A percentile compares a stretch with the other conserved stretches of the same genome.
Conservation (phyloP, 2,797 vertebrate genomes). For the Luscinia luscinia region DNA sequence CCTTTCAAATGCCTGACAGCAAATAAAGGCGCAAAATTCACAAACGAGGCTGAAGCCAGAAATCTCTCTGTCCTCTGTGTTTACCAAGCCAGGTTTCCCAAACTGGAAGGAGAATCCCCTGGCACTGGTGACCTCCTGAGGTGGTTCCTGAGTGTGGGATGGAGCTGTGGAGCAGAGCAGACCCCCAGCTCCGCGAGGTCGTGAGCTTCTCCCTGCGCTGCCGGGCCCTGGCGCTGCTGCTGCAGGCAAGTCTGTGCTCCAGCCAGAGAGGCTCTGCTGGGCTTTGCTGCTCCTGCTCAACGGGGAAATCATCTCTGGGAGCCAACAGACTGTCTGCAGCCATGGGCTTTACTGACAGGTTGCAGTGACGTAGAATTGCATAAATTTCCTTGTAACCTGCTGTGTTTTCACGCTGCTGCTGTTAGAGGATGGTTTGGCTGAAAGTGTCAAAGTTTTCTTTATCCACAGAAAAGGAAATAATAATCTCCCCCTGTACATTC, state of each 20-base stretch:
- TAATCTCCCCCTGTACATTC: not conserved
- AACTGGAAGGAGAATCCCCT: not conserved
- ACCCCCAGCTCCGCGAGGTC: constrained; percentile 77
- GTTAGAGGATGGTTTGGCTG: not conserved
- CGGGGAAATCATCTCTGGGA: not conserved
- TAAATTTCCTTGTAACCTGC: not conserved
- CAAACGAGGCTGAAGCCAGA: not conserved
- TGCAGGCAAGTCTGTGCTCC: constrained; percentile 84
- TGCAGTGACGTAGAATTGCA: not conserved
- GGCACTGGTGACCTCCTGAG: not conserved
- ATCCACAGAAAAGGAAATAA: not conserved
- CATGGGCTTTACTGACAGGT: not conserved
- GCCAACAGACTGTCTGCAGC: not conserved
- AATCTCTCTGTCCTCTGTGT: not conserved
- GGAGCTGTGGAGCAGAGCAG: constrained; percentile 22
- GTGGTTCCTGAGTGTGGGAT: not conserved
- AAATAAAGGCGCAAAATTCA: not conserved
- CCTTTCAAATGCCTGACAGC: not conserved
- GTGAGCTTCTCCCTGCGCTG: constrained; percentile 83
- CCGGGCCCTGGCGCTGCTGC: constrained; percentile 83
- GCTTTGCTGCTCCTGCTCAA: not conserved
- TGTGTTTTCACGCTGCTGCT: not conserved
- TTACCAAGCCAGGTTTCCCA: constrained; percentile 44
- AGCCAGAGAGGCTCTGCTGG: not conserved
- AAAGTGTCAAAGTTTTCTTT: not conserved